Percentiles rank a stretch among this genome's conserved stretches.
These are phyloP conservation scores for Chaetogeoica ovagalla DNA, from an alignment of 2,888 invertebrate species.

Conservation along the genomic window DNA sequence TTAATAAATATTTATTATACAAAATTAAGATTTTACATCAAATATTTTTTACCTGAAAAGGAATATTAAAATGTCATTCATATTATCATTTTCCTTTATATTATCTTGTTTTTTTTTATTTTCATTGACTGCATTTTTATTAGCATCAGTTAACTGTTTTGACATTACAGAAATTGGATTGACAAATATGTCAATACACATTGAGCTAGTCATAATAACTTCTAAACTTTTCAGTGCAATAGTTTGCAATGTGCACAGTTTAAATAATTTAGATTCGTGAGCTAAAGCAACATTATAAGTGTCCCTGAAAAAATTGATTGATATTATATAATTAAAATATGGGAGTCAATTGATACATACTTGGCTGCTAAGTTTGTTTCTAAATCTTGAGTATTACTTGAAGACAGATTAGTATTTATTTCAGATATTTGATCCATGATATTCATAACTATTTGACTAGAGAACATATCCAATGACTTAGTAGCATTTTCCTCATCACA, in stretches of 20 bases:
- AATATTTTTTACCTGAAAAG: conserved; percentile 37
- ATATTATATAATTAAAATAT: conserved; percentile 1
- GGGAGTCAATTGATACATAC: neutral
- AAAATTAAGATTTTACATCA: neutral
- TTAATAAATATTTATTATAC: neutral
- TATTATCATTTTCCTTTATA: conserved; percentile 10
- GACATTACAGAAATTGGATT: conserved; percentile 16
- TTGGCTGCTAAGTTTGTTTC: conserved; percentile 5
- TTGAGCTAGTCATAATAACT: conserved; percentile 42
- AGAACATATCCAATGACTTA: conserved; percentile 61
- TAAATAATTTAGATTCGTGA: conserved; percentile 42
- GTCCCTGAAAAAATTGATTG: conserved; percentile 19
- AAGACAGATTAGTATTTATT: conserved; percentile 24
- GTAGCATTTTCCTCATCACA: conserved; percentile 17
- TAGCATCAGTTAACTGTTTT: conserved; percentile 40
- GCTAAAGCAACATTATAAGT: conserved; percentile 19
- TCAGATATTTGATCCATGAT: conserved; percentile 62
- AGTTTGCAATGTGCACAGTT: conserved; percentile 22
- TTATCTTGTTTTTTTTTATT: conserved; percentile 37
- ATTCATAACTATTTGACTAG: conserved; percentile 63
- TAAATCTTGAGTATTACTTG: conserved; percentile 20
- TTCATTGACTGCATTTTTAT: conserved; percentile 40
- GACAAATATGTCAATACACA: conserved; percentile 41
- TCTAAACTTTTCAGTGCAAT: conserved; percentile 47
- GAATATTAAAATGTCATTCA: conserved; percentile 29